phyloP scores from a whole-genome alignment of 1,140 invertebrate species.

The Homarus americanus region DNA sequence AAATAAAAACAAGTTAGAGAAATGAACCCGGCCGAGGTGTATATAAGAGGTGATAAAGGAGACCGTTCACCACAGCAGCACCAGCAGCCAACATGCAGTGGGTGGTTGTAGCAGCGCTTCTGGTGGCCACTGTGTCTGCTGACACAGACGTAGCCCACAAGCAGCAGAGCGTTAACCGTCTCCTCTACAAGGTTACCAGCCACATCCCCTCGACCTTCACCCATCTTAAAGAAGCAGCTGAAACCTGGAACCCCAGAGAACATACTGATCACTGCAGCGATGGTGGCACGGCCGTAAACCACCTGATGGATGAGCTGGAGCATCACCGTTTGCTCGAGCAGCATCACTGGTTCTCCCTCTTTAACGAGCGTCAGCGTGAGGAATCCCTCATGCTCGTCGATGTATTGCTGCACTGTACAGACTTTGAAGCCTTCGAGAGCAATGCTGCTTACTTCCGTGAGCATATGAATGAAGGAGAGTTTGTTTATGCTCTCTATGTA shows the following conservation, averaged over 20 bases:
- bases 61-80: not conserved
- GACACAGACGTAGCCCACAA: slow-evolving; percentile 52
- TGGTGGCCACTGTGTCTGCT: slow-evolving; percentile 31
- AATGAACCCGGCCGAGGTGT: not conserved
- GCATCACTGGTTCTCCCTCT: slow-evolving; percentile 70
- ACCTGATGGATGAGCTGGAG: slow-evolving; percentile 55
- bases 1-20: not conserved
- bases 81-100: slow-evolving; percentile 24
- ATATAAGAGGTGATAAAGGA: not conserved
- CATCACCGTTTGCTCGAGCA: slow-evolving; percentile 33
- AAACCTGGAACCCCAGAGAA: slow-evolving; percentile 35
- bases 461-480: slow-evolving; percentile 76
- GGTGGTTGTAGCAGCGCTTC: slow-evolving; percentile 31
- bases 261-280: slow-evolving; percentile 40
- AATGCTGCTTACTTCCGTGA: slow-evolving; percentile 72
- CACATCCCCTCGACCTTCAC: slow-evolving; percentile 32
- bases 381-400: slow-evolving; percentile 69
- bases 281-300: slow-evolving; percentile 46
- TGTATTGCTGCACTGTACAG: slow-evolving; percentile 55
- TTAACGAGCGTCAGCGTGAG: slow-evolving; percentile 67
- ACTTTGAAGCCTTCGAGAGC: slow-evolving; percentile 51
- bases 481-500: slow-evolving; percentile 75
- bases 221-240: slow-evolving; percentile 37
- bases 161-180: slow-evolving; percentile 62
- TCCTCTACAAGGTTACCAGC: slow-evolving; percentile 48